Evolutionary conservation across 1,140 invertebrate species (phyloP).

Genomic region (Araneus ventricosus): DNA sequence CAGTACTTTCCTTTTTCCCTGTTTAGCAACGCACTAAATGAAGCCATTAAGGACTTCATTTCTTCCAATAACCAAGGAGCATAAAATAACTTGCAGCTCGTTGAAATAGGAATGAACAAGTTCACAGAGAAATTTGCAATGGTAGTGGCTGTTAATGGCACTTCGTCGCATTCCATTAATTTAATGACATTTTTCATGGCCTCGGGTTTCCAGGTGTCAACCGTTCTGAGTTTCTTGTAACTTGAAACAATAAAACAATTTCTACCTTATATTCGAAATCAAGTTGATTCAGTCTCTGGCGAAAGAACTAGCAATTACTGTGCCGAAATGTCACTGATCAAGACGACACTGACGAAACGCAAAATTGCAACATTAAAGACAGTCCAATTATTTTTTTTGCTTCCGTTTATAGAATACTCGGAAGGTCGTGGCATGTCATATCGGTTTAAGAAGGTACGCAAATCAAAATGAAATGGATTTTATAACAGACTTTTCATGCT

Average conservation of each 20-base stretch:
- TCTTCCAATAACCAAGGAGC: neutral
- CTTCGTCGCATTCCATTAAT: constrained; percentile 30
- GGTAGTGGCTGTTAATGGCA: constrained; percentile 11
- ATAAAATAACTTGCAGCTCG: neutral
- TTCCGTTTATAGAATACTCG: neutral
- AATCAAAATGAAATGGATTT: too few species aligned
- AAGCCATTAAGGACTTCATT: neutral
- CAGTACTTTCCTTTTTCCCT: neutral
- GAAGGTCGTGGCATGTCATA: neutral
- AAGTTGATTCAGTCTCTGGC: neutral
- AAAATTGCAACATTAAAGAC: neutral
- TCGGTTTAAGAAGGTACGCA: too few species aligned
- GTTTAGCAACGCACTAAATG: neutral
- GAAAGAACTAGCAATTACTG: neutral
- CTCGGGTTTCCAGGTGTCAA: neutral
- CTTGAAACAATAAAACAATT: neutral
- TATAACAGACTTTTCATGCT: too few species aligned
- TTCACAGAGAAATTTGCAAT: neutral
- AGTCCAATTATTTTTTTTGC: neutral
- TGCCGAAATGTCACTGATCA: neutral
- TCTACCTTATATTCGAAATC: constrained; percentile 10
- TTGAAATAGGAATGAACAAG: neutral
- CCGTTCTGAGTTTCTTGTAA: neutral
- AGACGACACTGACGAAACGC: neutral
- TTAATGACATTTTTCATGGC: constrained; percentile 14